Conservation (phyloP, 2,113 vertebrate species). For the Geococcyx californianus region DNA sequence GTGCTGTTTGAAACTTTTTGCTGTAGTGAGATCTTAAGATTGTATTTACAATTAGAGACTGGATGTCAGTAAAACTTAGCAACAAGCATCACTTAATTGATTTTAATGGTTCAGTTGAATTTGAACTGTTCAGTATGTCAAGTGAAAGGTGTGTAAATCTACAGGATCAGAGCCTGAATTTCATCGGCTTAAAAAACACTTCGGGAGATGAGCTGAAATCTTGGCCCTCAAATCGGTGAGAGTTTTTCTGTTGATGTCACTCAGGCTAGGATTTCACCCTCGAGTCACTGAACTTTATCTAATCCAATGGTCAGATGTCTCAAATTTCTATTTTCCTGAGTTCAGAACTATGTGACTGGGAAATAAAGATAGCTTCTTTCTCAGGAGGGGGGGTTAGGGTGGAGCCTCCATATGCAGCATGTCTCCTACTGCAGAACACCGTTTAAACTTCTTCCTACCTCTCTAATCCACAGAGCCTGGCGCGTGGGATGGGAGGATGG, state of each 20-base stretch:
- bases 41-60: background rate
- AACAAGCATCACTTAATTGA: background rate
- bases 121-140: background rate
- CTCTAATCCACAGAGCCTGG: background rate
- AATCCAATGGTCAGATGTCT: constrained; percentile 6
- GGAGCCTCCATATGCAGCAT: background rate
- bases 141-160: background rate
- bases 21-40: background rate
- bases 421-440: background rate
- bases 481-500: background rate
- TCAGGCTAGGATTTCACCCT: constrained; percentile 39
- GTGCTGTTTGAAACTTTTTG: background rate
- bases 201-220: background rate
- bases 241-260: constrained; percentile 56
- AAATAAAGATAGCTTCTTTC: background rate
- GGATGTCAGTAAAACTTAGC: background rate
- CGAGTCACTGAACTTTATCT: constrained; percentile 53
- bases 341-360: background rate
- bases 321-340: constrained; percentile 44
- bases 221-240: background rate
- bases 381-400: background rate
- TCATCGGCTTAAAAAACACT: background rate
- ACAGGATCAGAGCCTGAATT: background rate
- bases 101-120: background rate
- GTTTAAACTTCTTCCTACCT: background rate